phyloP scores from a whole-genome alignment of 2,113 vertebrate genomes.

The Phainopepla nitens region DNA sequence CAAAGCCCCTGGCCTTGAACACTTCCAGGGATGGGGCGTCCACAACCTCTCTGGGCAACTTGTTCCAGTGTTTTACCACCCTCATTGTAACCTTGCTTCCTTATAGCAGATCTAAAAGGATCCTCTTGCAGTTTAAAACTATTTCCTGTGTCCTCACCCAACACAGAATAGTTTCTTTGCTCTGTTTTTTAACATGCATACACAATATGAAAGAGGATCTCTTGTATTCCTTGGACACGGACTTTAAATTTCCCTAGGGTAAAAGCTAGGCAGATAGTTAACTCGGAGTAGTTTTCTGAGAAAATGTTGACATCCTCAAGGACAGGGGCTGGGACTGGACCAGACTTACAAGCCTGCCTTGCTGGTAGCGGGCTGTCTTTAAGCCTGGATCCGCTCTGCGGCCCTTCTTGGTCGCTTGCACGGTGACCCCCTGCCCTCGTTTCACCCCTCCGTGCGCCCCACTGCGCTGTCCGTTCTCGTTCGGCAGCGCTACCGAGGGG shows the following conservation, averaged over 20 bases:
- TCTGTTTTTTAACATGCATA: background rate
- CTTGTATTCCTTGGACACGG: background rate
- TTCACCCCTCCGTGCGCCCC: fast-evolving
- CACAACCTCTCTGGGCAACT: background rate
- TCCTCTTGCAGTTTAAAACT: background rate
- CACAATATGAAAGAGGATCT: background rate
- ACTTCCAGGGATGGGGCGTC: too few relatives aligned
- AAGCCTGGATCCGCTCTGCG: background rate
- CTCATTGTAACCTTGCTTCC: background rate
- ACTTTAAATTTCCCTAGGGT: background rate
- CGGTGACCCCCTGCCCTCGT: background rate
- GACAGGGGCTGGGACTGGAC: too few relatives aligned
- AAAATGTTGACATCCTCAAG: background rate
- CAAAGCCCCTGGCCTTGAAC: background rate
- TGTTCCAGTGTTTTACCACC: background rate
- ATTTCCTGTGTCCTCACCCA: background rate
- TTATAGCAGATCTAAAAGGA: background rate
- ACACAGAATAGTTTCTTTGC: background rate
- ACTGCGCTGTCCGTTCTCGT: background rate
- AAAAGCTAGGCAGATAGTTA: background rate
- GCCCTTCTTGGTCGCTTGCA: background rate
- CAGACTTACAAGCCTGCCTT: too few relatives aligned
- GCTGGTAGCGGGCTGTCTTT: background rate
- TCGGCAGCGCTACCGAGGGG: background rate
- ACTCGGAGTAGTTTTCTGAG: background rate